A percentile compares a stretch with the other conserved stretches of the same genome.
Evolutionary conservation across 2,888 invertebrate genomes (phyloP).

Genomic region (Cheilosia impressa): DNA sequence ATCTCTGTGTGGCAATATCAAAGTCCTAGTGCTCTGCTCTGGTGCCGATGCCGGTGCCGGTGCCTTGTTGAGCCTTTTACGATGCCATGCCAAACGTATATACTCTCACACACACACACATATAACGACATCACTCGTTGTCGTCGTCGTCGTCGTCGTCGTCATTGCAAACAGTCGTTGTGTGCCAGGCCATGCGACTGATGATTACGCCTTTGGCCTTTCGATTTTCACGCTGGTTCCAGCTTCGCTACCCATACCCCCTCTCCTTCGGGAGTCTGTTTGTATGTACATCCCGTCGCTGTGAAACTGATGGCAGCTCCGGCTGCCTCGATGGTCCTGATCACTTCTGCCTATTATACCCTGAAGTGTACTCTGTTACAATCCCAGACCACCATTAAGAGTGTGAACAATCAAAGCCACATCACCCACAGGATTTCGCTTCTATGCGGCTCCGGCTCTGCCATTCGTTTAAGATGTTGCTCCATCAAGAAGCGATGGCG

Average conservation of each 20-base stretch:
- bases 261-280: constrained; percentile 17
- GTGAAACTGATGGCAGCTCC: constrained; percentile 54
- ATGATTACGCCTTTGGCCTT: constrained; percentile 77
- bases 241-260: constrained; percentile 35
- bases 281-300: constrained; percentile 26
- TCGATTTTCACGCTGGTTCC: constrained; percentile 77
- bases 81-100: constrained; percentile 70
- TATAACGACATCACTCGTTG: constrained; percentile 4
- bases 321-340: constrained; percentile 74
- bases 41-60: constrained; percentile 43
- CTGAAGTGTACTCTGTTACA: constrained; percentile 76
- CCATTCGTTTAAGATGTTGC: constrained; percentile 69
- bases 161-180: constrained; percentile 61
- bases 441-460: constrained; percentile 54
- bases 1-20: constrained; percentile 72
- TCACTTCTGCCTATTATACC: constrained; percentile 77
- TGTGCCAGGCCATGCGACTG: constrained; percentile 76
- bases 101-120: constrained; percentile 26
- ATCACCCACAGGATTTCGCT: constrained; percentile 76
- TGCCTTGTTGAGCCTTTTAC: constrained; percentile 74
- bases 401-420: constrained; percentile 77
- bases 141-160: constrained; percentile 28
- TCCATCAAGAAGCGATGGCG: constrained; percentile 42
- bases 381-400: constrained; percentile 75
- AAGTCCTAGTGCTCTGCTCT: constrained; percentile 68